Evolutionary conservation across 2,797 vertebrate species (phyloP), one percentile per base, ranked within the genome.

Genomic region (Meriones psammophilus): DNA sequence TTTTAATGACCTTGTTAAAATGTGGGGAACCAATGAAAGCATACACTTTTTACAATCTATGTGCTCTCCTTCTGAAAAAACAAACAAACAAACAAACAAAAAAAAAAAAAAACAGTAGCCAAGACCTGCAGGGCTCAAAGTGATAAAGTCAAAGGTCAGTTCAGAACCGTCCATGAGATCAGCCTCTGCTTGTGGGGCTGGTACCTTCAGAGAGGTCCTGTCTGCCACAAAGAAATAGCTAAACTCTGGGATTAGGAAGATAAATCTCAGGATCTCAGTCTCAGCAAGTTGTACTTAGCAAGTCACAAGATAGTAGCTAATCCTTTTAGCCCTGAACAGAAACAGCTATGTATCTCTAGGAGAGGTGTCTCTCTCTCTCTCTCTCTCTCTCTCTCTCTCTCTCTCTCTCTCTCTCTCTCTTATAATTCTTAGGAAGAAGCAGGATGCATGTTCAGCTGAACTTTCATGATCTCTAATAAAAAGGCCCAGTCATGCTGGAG

Each of bases 401-500:
- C 50, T 50, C 50, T 50, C 50, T 50, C 50, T 50, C 50, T 50
- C 50, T 50, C 50, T 50, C 50, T 50, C 50, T 50, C 46, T 50
- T 42, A 42, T 42, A 96, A 83, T 84, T 86, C 78, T 60, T n/a
- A 0, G 33, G 30, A 83, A 66, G 85, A 76, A 73, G 30, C n/a
- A 1, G 22, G 50, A 33, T 71, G 22, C 83, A 54, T 26, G 62
- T 92, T 74, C 76, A 39, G 46, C 36, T 80, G 60, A 92, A 92
- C 68, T 94, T 92, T 92, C 81, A 92, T 90, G 62, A 81, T 96
- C n/a, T 68, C 83, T 97, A 95, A 96, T 94, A 88, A 96, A 96
- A 97, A 97, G 96, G 94, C 92, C 86, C 84, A 88, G 91, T 96
- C 84, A 80, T 26, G 46, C 60, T 94, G 58, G 94, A 96, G 66